Conservation (phyloP, 2,113 vertebrate genomes). For the Ahaetulla prasina region DNA sequence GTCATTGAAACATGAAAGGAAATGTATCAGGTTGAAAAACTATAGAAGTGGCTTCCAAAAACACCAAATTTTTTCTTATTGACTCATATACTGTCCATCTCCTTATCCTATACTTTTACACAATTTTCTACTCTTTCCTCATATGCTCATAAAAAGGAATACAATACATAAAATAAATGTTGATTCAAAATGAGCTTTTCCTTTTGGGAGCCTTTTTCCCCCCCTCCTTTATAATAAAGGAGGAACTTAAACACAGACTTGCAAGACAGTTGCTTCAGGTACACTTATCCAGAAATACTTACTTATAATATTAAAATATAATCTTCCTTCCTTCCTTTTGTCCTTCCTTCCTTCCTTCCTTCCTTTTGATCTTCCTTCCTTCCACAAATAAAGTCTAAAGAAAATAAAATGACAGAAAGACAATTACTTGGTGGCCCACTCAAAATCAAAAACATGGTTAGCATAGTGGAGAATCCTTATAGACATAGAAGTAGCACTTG, state of each 20-base stretch:
- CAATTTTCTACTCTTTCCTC: not conserved
- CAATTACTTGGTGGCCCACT: not conserved
- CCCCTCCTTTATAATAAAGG: not conserved
- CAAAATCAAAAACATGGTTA: not conserved
- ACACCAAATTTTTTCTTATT: not conserved
- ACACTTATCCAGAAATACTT: not conserved
- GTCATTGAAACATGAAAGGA: conserved; percentile 49
- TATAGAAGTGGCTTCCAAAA: conserved; percentile 12
- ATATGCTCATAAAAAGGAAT: not conserved
- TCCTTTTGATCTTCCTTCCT: not conserved
- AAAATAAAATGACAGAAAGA: not conserved
- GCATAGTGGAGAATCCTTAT: not conserved
- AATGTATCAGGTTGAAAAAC: conserved; percentile 47
- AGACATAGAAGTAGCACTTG: not conserved
- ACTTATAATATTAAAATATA: not conserved
- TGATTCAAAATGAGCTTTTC: not conserved
- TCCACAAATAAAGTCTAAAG: not conserved
- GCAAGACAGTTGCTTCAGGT: not conserved
- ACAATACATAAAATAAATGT: not conserved
- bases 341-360: too few relatives aligned
- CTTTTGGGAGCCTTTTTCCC: not conserved
- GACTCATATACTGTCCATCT: not conserved
- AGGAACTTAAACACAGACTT: not conserved
- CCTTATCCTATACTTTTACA: not conserved
- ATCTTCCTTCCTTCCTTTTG: not conserved